Evolutionary conservation across 2,797 vertebrate genomes (phyloP).

Genomic region (Gambusia yucatana): DNA sequence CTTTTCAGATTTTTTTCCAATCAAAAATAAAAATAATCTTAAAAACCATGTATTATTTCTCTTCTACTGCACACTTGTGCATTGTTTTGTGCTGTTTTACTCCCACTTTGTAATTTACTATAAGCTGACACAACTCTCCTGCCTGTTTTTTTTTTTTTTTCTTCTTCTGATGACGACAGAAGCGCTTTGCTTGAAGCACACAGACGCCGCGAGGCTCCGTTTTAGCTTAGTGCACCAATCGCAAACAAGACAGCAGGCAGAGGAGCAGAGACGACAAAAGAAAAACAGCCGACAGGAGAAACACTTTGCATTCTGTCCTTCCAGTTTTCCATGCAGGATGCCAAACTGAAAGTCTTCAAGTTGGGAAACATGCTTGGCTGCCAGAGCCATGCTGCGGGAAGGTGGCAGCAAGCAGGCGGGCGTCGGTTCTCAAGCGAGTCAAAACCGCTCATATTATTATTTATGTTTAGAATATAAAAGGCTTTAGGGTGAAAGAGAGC

Average conservation of each 20-base stretch:
- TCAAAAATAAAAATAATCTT: neutral
- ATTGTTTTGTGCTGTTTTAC: neutral
- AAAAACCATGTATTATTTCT: neutral
- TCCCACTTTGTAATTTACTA: neutral
- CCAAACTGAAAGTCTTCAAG: slow-evolving; percentile 31
- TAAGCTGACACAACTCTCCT: neutral
- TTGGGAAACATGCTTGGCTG: slow-evolving; percentile 76
- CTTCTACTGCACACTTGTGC: neutral
- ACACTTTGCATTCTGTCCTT: slow-evolving; percentile 52
- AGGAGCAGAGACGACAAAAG: slow-evolving; percentile 44
- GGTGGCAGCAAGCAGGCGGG: slow-evolving; percentile 55
- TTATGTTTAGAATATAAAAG: slow-evolving; percentile 12
- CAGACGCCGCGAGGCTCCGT: slow-evolving; percentile 8
- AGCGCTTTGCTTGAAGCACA: slow-evolving; percentile 46
- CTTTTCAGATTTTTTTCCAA: neutral
- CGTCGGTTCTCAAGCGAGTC: slow-evolving; percentile 35
- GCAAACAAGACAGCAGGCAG: slow-evolving; percentile 57
- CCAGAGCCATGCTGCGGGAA: slow-evolving; percentile 66
- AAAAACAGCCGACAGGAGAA: slow-evolving; percentile 36
- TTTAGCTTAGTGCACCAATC: slow-evolving; percentile 43
- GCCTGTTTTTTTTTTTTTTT: neutral
- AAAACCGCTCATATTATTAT: slow-evolving; percentile 17
- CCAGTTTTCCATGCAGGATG: slow-evolving; percentile 73
- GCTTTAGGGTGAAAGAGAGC: slow-evolving; percentile 13
- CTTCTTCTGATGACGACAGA: neutral